Conservation (phyloP, 2,797 vertebrate genomes). For the Acanthopagrus latus region DNA sequence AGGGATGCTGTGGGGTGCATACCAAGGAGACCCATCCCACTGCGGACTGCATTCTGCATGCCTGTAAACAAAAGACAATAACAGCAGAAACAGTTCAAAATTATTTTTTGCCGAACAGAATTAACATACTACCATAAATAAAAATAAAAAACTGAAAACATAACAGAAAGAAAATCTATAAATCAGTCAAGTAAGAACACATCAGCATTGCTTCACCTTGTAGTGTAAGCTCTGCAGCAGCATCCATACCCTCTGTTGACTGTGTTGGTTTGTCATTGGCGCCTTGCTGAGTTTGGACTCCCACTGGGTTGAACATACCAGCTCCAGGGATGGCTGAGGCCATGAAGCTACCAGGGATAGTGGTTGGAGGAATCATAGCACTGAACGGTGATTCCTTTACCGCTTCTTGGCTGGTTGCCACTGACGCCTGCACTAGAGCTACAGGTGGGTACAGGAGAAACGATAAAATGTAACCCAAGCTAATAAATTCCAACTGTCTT, state of each 20-base stretch:
- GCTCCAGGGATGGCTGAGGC: slow-evolving; percentile 88
- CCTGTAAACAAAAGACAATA: slow-evolving; percentile 69
- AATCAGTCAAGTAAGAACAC: neutral
- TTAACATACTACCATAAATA: neutral
- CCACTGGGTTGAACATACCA: slow-evolving; percentile 90
- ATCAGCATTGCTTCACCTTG: slow-evolving; percentile 75
- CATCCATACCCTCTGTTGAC: slow-evolving; percentile 80
- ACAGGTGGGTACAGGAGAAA: slow-evolving; percentile 53
- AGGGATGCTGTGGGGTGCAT: slow-evolving; percentile 91
- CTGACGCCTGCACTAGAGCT: slow-evolving; percentile 92
- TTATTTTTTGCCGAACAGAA: neutral
- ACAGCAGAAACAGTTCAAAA: slow-evolving; percentile 16
- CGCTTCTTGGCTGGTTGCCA: slow-evolving; percentile 89
- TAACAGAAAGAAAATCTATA: neutral
- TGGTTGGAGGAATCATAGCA: slow-evolving; percentile 90
- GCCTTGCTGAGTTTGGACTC: slow-evolving; percentile 81
- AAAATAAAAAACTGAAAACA: neutral
- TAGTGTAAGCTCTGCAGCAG: slow-evolving; percentile 82
- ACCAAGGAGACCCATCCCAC: slow-evolving; percentile 89
- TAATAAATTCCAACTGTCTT: neutral
- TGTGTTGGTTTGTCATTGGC: slow-evolving; percentile 75
- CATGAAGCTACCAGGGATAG: slow-evolving; percentile 89
- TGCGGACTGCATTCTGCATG: slow-evolving; percentile 88
- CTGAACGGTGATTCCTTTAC: slow-evolving; percentile 92
- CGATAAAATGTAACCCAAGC: neutral